Evolutionary conservation across 2,888 invertebrate genomes (phyloP).

Genomic region (Thumatha senex): DNA sequence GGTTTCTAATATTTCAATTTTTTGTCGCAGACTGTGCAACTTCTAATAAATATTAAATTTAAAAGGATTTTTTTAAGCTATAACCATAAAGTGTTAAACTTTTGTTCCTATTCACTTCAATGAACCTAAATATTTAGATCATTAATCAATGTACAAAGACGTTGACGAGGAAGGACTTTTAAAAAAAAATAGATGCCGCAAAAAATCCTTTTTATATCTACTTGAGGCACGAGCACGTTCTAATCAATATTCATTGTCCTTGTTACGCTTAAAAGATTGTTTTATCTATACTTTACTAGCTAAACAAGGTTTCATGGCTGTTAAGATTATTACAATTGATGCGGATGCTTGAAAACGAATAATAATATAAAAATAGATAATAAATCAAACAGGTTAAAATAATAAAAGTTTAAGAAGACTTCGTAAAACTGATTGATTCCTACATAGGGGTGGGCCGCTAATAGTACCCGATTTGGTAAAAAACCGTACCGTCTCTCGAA

Average conservation of each 20-base stretch:
- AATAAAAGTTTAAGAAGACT: slow-evolving; percentile 51
- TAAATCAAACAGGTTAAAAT: slow-evolving; percentile 52
- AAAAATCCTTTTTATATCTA: slow-evolving; percentile 56
- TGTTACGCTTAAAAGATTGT: slow-evolving; percentile 29
- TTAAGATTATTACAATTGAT: slow-evolving; percentile 9
- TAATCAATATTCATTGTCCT: slow-evolving; percentile 52
- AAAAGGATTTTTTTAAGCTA: slow-evolving; percentile 23
- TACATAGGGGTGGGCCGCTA: slow-evolving; percentile 51
- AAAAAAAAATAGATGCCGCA: slow-evolving; percentile 51
- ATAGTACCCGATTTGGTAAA: slow-evolving; percentile 51
- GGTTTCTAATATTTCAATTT: too few species aligned
- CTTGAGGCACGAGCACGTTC: slow-evolving; percentile 42
- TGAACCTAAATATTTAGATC: slow-evolving; percentile 46
- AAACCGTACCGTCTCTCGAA: slow-evolving; percentile 43
- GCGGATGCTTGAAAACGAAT: neutral
- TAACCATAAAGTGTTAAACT: slow-evolving; percentile 48
- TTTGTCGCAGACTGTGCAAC: too few species aligned
- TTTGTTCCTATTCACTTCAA: slow-evolving; percentile 42
- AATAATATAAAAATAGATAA: neutral
- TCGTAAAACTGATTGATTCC: slow-evolving; percentile 61
- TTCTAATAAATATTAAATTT: too few species aligned
- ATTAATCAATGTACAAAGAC: slow-evolving; percentile 66
- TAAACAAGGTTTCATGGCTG: slow-evolving; percentile 17
- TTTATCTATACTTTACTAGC: slow-evolving; percentile 32
- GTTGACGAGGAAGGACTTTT: slow-evolving; percentile 57